Evolutionary conservation across 2,888 invertebrate species (phyloP), one percentile per base, ranked within the genome.

Genomic region (Cremastinae sp.): DNA sequence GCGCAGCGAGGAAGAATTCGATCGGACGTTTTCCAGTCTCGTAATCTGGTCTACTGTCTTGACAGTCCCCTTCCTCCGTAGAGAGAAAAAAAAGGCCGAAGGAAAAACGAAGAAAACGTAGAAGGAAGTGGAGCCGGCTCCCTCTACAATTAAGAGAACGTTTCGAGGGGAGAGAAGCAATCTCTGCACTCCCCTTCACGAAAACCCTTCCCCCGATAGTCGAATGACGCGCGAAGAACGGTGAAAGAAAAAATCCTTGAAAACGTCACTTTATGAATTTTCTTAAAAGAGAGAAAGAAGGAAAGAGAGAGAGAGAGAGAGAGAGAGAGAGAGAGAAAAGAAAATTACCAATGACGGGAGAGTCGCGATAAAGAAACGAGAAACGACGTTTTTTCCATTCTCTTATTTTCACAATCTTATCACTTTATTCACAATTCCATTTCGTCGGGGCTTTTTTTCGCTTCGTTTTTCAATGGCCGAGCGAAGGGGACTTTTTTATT

Each of bases 41-140:
- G 71, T 72, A 75, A 72, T 72, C 71, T 64, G 75, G 49, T 62
- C 62, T 49, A 14, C 61, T 59, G 68, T 72, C 62, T 28, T 68
- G 65, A 71, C 59, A 41, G 66, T n/a, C 20, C 53, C 14, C 10
- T 68, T 28, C 5, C 5, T 28, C 28, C 16, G 34, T 61, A 56
- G 12, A 58, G 18, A 14, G 38, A 16, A 5, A n/a, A 45, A 36
- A 14, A 20, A 45, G 45, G 28, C 4, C n/a, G 9, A 45, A 54
- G 28, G 3, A n/a, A 45, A 18, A 8, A 45, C 34, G 54, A 66
- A 54, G 16, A 10, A 36, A n/a, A 36, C 28, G 5, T 2, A 28
- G 5, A 5, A 28, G 28, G 28, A 28, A 28, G 28, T 28, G 28
- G 28, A 2, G 28, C 28, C 16, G 28, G 54, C n/a, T 28, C 56